A percentile compares a stretch with the other conserved stretches of the same genome.
Conservation (phyloP, 1,140 invertebrate genomes). For the Philotrypesis tridentata region DNA sequence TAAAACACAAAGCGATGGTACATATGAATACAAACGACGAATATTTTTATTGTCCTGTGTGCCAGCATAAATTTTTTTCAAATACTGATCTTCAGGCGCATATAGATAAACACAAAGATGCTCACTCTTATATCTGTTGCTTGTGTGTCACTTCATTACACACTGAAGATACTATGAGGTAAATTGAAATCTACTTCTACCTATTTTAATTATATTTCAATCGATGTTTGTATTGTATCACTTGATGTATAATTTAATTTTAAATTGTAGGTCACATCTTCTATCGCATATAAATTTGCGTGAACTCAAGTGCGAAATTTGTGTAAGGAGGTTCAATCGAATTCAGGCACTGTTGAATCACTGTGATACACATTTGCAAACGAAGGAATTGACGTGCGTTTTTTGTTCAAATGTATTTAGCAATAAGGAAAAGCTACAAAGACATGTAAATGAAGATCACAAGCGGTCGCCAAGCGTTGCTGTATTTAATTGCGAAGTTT, state of each 20-base stretch:
- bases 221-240: too few relatives aligned
- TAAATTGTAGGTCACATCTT: conserved; percentile 31
- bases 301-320: conserved; percentile 27
- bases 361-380: conserved; percentile 18
- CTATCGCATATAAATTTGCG: conserved; percentile 32
- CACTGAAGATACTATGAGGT: conserved; percentile 42
- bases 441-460: conserved; percentile 36
- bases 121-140: conserved; percentile 26
- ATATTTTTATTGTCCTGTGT: conserved; percentile 33
- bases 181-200: neutral
- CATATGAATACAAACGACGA: conserved; percentile 17
- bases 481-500: neutral
- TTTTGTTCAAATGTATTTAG: conserved; percentile 10
- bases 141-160: conserved; percentile 25
- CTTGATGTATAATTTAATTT: neutral
- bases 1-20: conserved; percentile 39
- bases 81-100: conserved; percentile 26
- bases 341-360: conserved; percentile 17
- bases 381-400: neutral
- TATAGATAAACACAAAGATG: conserved; percentile 34
- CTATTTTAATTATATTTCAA: too few relatives aligned
- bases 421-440: conserved; percentile 25
- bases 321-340: conserved; percentile 19
- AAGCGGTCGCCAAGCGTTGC: neutral
- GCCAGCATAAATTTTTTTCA: conserved; percentile 30